These are phyloP conservation scores for Toxotes chatareus DNA, from an alignment of 2,113 vertebrate genomes.

Conservation along the genomic window DNA sequence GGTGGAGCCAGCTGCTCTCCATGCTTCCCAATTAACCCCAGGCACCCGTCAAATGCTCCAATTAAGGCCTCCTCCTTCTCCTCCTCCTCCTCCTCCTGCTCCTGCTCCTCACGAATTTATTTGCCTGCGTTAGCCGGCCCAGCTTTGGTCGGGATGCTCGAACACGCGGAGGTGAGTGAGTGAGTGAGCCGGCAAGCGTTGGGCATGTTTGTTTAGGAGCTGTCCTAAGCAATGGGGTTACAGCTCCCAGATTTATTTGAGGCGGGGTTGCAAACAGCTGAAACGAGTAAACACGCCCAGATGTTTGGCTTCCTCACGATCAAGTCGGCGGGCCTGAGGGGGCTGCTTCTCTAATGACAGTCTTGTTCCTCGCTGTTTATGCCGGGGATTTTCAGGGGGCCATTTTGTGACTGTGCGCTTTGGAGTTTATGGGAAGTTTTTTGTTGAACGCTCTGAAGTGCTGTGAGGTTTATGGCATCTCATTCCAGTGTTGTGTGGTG, in stretches of 20 bases:
- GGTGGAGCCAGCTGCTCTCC: constrained; percentile 79
- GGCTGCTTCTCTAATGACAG: constrained; percentile 66
- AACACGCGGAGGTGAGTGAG: constrained; percentile 48
- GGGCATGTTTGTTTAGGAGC: constrained; percentile 75
- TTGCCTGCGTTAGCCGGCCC: constrained; percentile 29
- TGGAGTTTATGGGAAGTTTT: constrained; percentile 70
- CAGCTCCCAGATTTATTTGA: constrained; percentile 73
- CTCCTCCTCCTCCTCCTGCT: constrained; percentile 56
- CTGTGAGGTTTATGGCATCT: constrained; percentile 53
- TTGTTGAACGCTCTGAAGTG: constrained; percentile 14
- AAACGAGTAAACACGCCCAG: constrained; percentile 76
- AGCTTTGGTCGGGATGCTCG: constrained; percentile 32
- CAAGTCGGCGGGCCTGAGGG: constrained; percentile 51
- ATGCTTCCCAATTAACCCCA: constrained; percentile 83
- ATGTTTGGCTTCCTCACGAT: constrained; percentile 73
- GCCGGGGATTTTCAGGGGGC: constrained; percentile 66
- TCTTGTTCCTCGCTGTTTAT: constrained; percentile 62
- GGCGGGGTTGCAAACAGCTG: constrained; percentile 75
- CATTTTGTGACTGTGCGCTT: constrained; percentile 71
- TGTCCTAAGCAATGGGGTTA: constrained; percentile 68
- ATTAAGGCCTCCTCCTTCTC: constrained; percentile 74
- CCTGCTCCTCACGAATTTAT: constrained; percentile 44
- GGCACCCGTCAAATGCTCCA: constrained; percentile 77
- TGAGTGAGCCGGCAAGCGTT: constrained; percentile 29
- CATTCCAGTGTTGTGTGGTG: constrained; percentile 29